Base-by-base conservation (phyloP, 2,113 vertebrate genomes). In the Pandion haliaetus region DNA sequence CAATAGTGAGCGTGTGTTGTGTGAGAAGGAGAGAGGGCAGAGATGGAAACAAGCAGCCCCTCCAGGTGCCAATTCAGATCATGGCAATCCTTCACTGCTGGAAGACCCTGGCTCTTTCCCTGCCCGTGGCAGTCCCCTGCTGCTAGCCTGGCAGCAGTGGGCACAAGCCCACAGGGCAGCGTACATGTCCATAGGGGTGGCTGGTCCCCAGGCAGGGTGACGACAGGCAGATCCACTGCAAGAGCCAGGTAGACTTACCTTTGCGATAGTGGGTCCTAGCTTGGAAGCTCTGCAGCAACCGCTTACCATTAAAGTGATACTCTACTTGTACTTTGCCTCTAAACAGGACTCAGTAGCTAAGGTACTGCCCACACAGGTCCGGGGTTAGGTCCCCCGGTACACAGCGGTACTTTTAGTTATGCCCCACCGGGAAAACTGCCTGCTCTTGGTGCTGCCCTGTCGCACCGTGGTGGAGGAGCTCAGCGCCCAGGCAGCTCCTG, bases 391-490 rank as follows among this genome's bases (percentile, higher is more conserved):
- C 61, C 16, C 16, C 20, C 31, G 8, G 40, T 26, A 16, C 42
- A 58, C 5, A 40, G 52, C 1, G 2, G 12, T 40, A 42, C 42
- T 82, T 81, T 63, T 49, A 29, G 34, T 50, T 49, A 42, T n/a
- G 23, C 5, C 25, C 8, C 42, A 12, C 18, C 49, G 58, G 58
- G 44, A 63, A 82, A 90, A 58, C 44, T 24, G 28, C 49, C 65
- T 72, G 29, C 9, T 1, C 24, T 25, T 47, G 54, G 32, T 50
- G 54, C 44, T 73, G n/a, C 74, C 63, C 42, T 34, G 10, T 24
- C 5, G 34, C 49, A 67, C 8, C 0, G 1, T 10, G 2, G 9
- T 17, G 38, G 6, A 25, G 42, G 16, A 84, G 10, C 36, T 88
- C 58, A 71, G 47, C 2, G 7, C 14, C 40, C 52, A 9, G 18